Conservation (phyloP, 2,113 vertebrate species). For the Odocoileus virginianus region DNA sequence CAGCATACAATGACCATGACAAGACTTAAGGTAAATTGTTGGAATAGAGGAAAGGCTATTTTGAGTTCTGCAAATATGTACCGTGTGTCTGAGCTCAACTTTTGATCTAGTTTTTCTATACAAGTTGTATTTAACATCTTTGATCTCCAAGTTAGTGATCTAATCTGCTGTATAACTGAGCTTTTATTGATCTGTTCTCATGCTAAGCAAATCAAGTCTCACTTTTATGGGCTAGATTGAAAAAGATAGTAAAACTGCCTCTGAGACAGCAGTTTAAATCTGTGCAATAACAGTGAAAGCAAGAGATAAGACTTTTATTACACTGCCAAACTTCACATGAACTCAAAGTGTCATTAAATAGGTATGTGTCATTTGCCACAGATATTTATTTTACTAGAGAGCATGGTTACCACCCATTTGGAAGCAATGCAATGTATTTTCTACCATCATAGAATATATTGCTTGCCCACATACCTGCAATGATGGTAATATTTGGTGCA, state of each 20-base stretch:
- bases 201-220: conserved; percentile 91
- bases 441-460: conserved; percentile 55
- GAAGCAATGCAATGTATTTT: conserved; percentile 71
- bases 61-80: conserved; percentile 76
- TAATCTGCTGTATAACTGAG: conserved; percentile 85
- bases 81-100: conserved; percentile 81
- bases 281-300: conserved; percentile 88
- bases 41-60: conserved; percentile 53
- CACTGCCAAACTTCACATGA: conserved; percentile 89
- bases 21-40: conserved; percentile 42
- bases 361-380: conserved; percentile 87
- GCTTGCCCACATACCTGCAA: conserved; percentile 43
- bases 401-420: conserved; percentile 84
- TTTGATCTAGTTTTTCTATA: conserved; percentile 83
- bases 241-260: conserved; percentile 91
- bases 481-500: not conserved
- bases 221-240: conserved; percentile 89
- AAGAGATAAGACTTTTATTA: conserved; percentile 94
- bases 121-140: conserved; percentile 86
- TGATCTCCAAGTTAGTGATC: conserved; percentile 87
- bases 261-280: conserved; percentile 88
- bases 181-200: conserved; percentile 95
- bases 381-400: conserved; percentile 87
- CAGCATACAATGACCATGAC: not conserved
- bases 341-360: conserved; percentile 87